Evolutionary conservation across 2,797 vertebrate genomes (phyloP).

Genomic region (Rhinichthys osculus): DNA sequence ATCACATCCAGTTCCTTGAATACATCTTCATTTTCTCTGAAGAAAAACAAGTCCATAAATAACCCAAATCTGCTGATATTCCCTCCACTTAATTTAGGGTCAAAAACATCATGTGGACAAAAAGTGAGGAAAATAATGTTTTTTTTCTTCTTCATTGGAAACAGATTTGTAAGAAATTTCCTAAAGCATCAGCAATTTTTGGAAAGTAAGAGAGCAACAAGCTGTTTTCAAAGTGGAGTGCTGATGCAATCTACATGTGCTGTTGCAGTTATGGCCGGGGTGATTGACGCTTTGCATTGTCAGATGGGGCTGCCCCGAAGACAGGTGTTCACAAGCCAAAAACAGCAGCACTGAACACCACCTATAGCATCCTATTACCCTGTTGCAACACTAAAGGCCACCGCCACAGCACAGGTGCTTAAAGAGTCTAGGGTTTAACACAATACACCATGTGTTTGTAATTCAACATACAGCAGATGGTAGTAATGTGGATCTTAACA

Average conservation of each 20-base stretch:
- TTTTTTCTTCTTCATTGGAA: conserved; percentile 42
- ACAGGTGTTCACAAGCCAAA: conserved; percentile 70
- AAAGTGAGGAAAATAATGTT: conserved; percentile 42
- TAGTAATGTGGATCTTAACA: conserved; percentile 18
- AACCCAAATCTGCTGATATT: conserved; percentile 55
- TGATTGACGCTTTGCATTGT: conserved; percentile 32
- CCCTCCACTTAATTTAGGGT: conserved; percentile 39
- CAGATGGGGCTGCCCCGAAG: conserved; percentile 58
- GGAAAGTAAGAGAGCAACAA: conserved; percentile 37
- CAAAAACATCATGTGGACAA: conserved; percentile 50
- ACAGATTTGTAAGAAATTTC: conserved; percentile 54
- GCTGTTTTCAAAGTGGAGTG: conserved; percentile 41
- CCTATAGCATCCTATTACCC: conserved; percentile 48
- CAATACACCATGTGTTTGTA: conserved; percentile 17
- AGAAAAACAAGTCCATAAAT: conserved; percentile 59
- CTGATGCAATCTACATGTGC: conserved; percentile 71
- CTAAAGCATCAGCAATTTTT: conserved; percentile 54
- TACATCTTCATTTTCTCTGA: conserved; percentile 31
- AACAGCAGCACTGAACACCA: conserved; percentile 37
- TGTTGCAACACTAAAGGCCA: conserved; percentile 11
- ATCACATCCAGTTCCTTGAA: conserved; percentile 28
- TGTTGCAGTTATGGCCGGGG: conserved; percentile 64
- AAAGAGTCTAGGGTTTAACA: conserved; percentile 14
- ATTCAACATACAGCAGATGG: conserved; percentile 34
- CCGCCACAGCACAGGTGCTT: conserved; percentile 39